Percentiles rank a stretch among this genome's conserved stretches.
phyloP scores from a whole-genome alignment of 2,797 vertebrate species.

The Melanotaenia parkinsoni region DNA sequence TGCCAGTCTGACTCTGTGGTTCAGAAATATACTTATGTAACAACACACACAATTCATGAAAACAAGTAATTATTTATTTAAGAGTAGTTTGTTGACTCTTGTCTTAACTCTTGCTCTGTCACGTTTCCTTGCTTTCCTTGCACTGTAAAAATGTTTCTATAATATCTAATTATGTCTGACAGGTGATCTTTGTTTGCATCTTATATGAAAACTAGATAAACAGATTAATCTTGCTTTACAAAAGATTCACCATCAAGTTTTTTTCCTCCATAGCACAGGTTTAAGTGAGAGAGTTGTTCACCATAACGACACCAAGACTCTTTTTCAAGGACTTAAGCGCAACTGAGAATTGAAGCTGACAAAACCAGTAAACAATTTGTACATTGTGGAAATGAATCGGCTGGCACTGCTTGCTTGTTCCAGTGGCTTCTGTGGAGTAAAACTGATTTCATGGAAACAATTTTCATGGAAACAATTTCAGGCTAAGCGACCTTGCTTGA shows the following conservation, averaged over 20 bases:
- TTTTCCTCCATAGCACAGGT: not conserved
- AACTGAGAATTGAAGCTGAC: too few relatives aligned
- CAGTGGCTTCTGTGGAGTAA: conserved; percentile 29
- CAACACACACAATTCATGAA: not conserved
- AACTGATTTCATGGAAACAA: conserved; percentile 26
- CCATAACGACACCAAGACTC: not conserved
- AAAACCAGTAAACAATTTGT: too few relatives aligned
- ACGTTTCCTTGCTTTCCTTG: too few relatives aligned
- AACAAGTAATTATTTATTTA: not conserved
- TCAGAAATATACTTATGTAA: not conserved
- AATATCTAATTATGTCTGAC: too few relatives aligned
- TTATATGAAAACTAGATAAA: too few relatives aligned
- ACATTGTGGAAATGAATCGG: conserved; percentile 36
- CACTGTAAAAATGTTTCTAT: too few relatives aligned
- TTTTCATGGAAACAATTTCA: conserved; percentile 45
- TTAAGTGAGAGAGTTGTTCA: not conserved
- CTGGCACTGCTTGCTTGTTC: conserved; percentile 20
- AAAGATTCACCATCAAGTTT: not conserved
- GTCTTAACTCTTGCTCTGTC: too few relatives aligned
- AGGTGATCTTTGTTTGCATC: too few relatives aligned
- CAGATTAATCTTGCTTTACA: not conserved
- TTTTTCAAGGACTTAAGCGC: not conserved
- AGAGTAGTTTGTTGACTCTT: not conserved
- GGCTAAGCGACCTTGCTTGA: conserved; percentile 20
- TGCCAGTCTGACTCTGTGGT: not conserved